phyloP scores from a whole-genome alignment of 2,888 invertebrate genomes.

The Xestia xanthographa region DNA sequence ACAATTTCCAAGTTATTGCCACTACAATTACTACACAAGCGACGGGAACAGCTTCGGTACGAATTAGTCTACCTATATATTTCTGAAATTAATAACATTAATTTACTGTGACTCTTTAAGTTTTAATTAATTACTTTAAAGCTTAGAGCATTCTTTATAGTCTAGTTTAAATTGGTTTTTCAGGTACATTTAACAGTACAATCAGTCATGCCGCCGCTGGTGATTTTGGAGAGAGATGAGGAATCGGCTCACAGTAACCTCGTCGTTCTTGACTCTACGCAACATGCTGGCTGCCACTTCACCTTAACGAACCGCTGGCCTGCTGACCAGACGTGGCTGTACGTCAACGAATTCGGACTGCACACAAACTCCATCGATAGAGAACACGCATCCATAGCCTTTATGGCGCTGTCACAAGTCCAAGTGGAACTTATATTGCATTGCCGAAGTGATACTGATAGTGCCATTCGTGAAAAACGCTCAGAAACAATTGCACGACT shows the following conservation, averaged over 20 bases:
- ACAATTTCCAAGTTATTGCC: slow-evolving; percentile 80
- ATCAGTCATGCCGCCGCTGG: slow-evolving; percentile 78
- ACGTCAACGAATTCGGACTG: slow-evolving; percentile 81
- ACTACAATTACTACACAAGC: slow-evolving; percentile 77
- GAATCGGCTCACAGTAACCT: slow-evolving; percentile 80
- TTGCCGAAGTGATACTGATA: slow-evolving; percentile 74
- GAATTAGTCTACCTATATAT: slow-evolving; percentile 13
- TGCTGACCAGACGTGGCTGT: slow-evolving; percentile 82
- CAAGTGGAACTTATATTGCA: slow-evolving; percentile 84
- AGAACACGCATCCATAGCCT: slow-evolving; percentile 86
- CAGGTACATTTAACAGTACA: slow-evolving; percentile 82
- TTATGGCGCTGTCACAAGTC: slow-evolving; percentile 87
- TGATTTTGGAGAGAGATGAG: slow-evolving; percentile 83
- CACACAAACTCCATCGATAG: slow-evolving; percentile 83
- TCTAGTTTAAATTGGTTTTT: slow-evolving; percentile 20
- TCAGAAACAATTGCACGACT: slow-evolving; percentile 73
- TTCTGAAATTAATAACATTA: not conserved
- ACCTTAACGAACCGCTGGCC: slow-evolving; percentile 84
- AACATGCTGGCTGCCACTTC: slow-evolving; percentile 78
- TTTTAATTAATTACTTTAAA: not conserved
- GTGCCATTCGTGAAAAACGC: slow-evolving; percentile 73
- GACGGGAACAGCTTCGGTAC: slow-evolving; percentile 78
- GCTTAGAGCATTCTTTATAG: not conserved
- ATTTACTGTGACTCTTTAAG: not conserved
- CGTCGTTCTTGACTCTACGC: slow-evolving; percentile 73